These are phyloP conservation scores for Daboia siamensis DNA, from an alignment of 2,113 vertebrate species.

Conservation along the genomic window DNA sequence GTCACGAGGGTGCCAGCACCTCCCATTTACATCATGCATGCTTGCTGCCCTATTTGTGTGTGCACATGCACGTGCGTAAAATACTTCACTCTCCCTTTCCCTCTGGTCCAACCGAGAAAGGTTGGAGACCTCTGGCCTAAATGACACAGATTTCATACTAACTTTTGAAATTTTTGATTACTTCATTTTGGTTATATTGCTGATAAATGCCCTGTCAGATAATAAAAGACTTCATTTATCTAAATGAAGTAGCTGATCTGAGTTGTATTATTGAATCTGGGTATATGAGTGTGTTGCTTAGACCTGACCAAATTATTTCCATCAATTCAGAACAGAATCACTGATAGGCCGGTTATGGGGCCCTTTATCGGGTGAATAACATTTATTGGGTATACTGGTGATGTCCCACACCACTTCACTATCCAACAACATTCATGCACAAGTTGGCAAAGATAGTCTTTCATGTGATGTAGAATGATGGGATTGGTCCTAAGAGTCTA, in stretches of 20 bases:
- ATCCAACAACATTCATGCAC: neutral
- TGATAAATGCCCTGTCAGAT: neutral
- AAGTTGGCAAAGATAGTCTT: neutral
- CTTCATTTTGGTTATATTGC: neutral
- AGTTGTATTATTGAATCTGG: neutral
- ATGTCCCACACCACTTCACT: neutral
- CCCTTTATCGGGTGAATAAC: neutral
- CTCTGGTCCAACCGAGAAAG: too few species aligned
- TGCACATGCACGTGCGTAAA: too few species aligned
- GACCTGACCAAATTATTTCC: neutral
- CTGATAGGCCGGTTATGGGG: neutral
- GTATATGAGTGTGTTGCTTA: neutral
- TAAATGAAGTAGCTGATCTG: neutral
- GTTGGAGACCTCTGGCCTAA: neutral
- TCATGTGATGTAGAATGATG: neutral
- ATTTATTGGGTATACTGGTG: neutral
- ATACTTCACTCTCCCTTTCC: too few species aligned
- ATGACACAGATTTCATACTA: neutral
- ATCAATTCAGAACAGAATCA: neutral
- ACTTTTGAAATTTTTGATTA: neutral
- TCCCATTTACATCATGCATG: too few species aligned
- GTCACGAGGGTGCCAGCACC: too few species aligned
- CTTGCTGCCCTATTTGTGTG: too few species aligned
- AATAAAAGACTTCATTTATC: neutral
- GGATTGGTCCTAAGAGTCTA: neutral